phyloP scores from a whole-genome alignment of 2,797 vertebrate genomes.

The Phoebastria nigripes region DNA sequence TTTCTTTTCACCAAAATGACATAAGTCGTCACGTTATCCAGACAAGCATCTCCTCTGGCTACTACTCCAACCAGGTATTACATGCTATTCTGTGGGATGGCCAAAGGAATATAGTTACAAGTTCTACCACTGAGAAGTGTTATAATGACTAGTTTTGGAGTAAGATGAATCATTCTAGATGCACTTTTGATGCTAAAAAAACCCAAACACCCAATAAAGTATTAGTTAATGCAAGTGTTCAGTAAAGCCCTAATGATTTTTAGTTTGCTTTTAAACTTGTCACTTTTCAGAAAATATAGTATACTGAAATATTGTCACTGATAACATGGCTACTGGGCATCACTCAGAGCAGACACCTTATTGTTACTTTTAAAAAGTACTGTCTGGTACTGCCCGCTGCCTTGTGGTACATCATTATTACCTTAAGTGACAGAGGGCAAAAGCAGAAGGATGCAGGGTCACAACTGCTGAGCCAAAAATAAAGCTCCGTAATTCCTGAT shows the following conservation, averaged over 20 bases:
- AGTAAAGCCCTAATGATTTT: neutral
- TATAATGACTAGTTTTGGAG: neutral
- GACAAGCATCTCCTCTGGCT: neutral
- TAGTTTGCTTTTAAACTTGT: neutral
- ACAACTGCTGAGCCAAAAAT: neutral
- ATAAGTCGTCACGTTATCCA: neutral
- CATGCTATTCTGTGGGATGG: neutral
- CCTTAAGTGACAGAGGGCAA: neutral
- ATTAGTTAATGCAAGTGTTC: neutral
- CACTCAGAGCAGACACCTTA: neutral
- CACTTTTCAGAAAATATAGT: neutral
- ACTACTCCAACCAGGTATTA: neutral
- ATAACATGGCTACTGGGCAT: neutral
- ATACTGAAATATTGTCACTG: neutral
- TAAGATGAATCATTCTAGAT: neutral
- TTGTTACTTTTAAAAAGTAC: neutral
- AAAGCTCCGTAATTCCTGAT: neutral
- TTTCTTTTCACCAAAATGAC: neutral
- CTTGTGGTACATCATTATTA: neutral
- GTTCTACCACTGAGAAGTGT: neutral
- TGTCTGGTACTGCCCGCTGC: neutral
- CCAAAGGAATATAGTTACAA: neutral
- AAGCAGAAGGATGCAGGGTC: neutral
- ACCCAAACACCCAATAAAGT: neutral
- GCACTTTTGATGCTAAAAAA: neutral